Percentiles rank a stretch among this genome's conserved stretches.
These are phyloP conservation scores for Acrocephalus arundinaceus DNA, from an alignment of 2,113 vertebrate genomes.

Conservation along the genomic window DNA sequence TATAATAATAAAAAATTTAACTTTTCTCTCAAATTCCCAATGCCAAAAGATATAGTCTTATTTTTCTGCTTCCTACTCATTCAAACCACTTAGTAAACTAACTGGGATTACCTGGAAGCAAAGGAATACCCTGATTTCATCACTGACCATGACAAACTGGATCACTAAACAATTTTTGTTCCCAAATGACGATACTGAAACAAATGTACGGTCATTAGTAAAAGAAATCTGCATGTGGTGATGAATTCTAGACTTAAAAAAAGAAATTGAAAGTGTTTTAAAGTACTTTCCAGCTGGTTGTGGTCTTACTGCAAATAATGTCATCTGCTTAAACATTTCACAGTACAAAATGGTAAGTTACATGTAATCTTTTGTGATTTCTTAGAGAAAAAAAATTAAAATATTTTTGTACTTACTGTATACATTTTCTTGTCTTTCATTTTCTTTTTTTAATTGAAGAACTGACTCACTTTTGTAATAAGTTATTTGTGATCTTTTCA, in stretches of 20 bases:
- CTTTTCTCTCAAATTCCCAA: not conserved
- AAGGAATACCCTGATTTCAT: not conserved
- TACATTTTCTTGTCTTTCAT: not conserved
- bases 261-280: not conserved
- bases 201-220: not conserved
- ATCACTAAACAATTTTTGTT: not conserved
- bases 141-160: not conserved
- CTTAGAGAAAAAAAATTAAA: not conserved
- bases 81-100: not conserved
- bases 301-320: not conserved
- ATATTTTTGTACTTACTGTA: not conserved
- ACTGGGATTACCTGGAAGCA: not conserved
- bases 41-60: not conserved
- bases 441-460: not conserved
- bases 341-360: not conserved
- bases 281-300: not conserved
- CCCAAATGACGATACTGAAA: not conserved
- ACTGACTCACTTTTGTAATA: not conserved
- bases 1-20: not conserved
- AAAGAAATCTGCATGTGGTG: not conserved
- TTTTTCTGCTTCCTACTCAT: not conserved
- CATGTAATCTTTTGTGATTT: not conserved
- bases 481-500: not conserved
- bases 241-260: not conserved
- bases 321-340: not conserved